These are phyloP conservation scores for Himalopsyche anomala DNA, from an alignment of 2,888 invertebrate species.

Conservation along the genomic window DNA sequence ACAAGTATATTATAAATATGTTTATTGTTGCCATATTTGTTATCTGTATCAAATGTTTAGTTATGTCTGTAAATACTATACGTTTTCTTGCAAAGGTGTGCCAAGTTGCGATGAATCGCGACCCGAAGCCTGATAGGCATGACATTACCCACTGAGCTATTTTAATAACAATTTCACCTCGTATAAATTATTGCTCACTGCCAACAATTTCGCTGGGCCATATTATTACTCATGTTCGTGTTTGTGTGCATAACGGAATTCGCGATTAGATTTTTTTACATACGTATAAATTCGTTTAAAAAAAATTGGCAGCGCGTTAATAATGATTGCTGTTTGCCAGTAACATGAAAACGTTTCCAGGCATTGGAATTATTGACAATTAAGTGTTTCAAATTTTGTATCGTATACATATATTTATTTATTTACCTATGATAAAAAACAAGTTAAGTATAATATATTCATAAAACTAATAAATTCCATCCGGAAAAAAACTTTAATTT, in stretches of 20 bases:
- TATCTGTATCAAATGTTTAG: too few species aligned
- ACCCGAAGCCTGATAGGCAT: neutral
- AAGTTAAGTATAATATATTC: too few species aligned
- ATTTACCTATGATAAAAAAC: neutral
- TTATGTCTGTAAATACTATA: too few species aligned
- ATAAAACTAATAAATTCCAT: too few species aligned
- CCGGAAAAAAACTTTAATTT: too few species aligned
- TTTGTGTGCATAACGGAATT: constrained; percentile 11
- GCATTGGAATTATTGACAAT: constrained; percentile 1
- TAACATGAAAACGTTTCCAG: constrained; percentile 17
- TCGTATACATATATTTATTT: neutral
- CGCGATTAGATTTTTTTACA: constrained; percentile 1
- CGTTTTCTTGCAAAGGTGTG: too few species aligned
- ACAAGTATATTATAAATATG: too few species aligned
- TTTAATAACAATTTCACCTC: constrained; percentile 9
- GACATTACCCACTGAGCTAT: constrained; percentile 21
- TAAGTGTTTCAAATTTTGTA: neutral
- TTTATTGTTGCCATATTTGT: too few species aligned
- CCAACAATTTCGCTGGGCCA: neutral
- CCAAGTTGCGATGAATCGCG: neutral
- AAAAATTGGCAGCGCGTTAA: constrained; percentile 5
- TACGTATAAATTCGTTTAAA: neutral
- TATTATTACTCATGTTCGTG: neutral
- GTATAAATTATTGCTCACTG: constrained; percentile 7
- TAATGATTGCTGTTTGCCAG: constrained; percentile 16